Base-by-base conservation (phyloP, 1,140 invertebrate species). In the Triops longicaudatus region DNA sequence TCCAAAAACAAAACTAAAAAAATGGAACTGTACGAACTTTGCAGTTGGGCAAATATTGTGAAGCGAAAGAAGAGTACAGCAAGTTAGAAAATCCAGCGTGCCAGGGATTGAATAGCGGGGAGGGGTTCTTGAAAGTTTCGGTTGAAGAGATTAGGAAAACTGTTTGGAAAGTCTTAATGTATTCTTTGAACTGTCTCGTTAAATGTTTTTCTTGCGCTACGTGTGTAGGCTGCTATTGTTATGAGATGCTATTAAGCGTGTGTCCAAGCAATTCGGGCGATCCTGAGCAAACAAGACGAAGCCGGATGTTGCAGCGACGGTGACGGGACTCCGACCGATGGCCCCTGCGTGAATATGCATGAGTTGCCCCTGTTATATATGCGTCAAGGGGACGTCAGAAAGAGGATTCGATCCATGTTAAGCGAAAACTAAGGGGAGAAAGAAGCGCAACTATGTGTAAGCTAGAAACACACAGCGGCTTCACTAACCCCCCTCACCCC, bases 381-480 rank as follows among this genome's bases (percentile, higher is more conserved):
- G 50, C 50, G 50, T 63, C 50, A 63, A 63, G 50, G 50, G 50
- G 50, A 63, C 50, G 50, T 63, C 14, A 63, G 50, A 37, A n/a
- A n/a, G 50, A 63, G 50, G 50, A 63, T 63, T 63, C 50, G 50
- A 63, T 63, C 50, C 50, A 63, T 63, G 50, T 63, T 63, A 63
- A 63, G 50, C 50, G 50, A 63, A 63, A 63, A 63, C 50, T 63
- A 63, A 63, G 50, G 50, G 50, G 50, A 63, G 50, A 63, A 63
- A 63, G 50, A 63, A 37, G 31, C 31, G 50, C 50, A 63, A n/a
- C 50, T 22, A 17, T 63, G 50, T 63, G 22, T 63, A 63, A 17
- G 50, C 50, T 22, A 63, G 14, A 63, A 37, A 22, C 50, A 63
- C 50, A 63, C 14, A 63, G 10, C 50, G 22, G 50, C 22, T 10